Conservation (phyloP, 2,888 invertebrate genomes). For the Ferdinandea cuprea region DNA sequence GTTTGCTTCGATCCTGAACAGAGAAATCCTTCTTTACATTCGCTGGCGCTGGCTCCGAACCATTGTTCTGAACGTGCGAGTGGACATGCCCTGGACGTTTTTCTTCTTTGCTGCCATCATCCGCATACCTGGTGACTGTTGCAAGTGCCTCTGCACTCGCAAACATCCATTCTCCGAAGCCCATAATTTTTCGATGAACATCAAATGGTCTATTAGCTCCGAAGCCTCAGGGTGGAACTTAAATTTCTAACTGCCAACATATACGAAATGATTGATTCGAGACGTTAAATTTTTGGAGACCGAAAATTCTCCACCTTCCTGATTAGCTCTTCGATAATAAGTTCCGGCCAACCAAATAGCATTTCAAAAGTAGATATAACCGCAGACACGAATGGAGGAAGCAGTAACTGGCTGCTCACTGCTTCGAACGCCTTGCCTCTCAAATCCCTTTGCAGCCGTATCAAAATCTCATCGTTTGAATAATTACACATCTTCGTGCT, state of each 20-base stretch:
- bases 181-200: conserved; percentile 2
- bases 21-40: background rate
- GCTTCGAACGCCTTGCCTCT: conserved; percentile 42
- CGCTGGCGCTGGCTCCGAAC: background rate
- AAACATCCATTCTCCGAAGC: conserved; percentile 58
- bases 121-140: conserved; percentile 5
- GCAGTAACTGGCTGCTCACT: conserved; percentile 39
- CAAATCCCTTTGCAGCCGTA: conserved; percentile 16
- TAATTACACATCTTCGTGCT: conserved; percentile 55
- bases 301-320: conserved; percentile 33
- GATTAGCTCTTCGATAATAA: conserved; percentile 44
- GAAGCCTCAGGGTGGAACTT: conserved; percentile 54
- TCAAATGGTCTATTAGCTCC: conserved; percentile 34
- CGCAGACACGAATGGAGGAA: conserved; percentile 44
- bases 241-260: conserved; percentile 54
- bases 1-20: background rate
- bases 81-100: conserved; percentile 13
- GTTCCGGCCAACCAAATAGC: conserved; percentile 58
- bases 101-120: conserved; percentile 8
- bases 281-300: conserved; percentile 35
- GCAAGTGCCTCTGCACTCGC: conserved; percentile 48
- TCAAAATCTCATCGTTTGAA: conserved; percentile 24
- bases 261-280: conserved; percentile 49
- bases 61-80: conserved; percentile 2
- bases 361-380: conserved; percentile 56